Conservation (phyloP, 92 coral and sea anemone species). For the Metridium senile region DNA sequence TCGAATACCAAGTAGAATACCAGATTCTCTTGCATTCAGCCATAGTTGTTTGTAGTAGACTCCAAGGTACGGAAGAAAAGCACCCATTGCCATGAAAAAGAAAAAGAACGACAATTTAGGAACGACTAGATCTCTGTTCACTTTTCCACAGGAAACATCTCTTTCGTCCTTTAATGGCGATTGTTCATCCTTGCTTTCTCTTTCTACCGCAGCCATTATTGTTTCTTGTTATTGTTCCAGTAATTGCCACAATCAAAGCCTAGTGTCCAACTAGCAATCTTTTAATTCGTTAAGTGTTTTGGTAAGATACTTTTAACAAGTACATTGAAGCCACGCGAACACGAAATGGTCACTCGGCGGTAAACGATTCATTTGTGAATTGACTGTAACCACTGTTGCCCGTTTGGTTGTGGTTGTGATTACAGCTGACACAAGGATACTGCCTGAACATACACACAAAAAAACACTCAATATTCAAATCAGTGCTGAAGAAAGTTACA, state of each 20-base stretch:
- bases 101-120: constrained; percentile 83
- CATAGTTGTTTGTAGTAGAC: constrained; percentile 88
- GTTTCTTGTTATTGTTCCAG: background rate
- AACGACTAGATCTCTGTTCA: constrained; percentile 67
- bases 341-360: background rate
- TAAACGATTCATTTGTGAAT: background rate
- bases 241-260: too few relatives aligned
- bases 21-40: constrained; percentile 84
- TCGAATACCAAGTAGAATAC: constrained; percentile 78
- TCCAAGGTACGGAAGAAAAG: constrained; percentile 83
- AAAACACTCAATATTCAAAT: background rate
- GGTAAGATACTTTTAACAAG: too few relatives aligned
- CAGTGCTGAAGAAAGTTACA: background rate
- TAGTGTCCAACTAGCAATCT: too few relatives aligned
- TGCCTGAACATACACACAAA: constrained; percentile 12
- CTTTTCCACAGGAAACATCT: constrained; percentile 10
- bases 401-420: background rate
- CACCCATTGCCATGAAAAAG: constrained; percentile 86
- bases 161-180: constrained; percentile 17
- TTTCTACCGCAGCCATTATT: constrained; percentile 1
- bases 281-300: too few relatives aligned
- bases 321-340: too few relatives aligned
- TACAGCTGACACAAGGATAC: constrained; percentile 15
- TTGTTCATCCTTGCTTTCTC: constrained; percentile 13
- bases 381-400: background rate